These are phyloP conservation scores for Piaya cayana DNA, from an alignment of 2,113 vertebrate species.

Conservation along the genomic window DNA sequence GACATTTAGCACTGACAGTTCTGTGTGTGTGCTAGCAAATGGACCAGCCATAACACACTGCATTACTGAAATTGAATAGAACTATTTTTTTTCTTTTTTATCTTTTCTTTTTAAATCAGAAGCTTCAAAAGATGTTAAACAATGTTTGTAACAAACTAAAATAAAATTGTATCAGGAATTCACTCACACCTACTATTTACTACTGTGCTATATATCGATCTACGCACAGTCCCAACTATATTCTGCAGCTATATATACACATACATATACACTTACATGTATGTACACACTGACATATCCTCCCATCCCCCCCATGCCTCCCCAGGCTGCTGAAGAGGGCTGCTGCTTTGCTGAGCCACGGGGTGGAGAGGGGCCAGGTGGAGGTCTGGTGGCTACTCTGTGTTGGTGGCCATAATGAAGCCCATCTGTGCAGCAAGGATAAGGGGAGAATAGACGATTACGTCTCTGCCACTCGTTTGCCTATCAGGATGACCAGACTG, in stretches of 20 bases:
- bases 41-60: not conserved
- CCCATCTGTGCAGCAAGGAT: too few relatives aligned
- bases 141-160: not conserved
- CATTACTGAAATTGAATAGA: not conserved
- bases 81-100: not conserved
- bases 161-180: not conserved
- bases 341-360: too few relatives aligned
- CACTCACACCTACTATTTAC: not conserved
- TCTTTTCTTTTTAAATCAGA: not conserved
- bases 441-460: too few relatives aligned
- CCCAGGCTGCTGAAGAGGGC: too few relatives aligned
- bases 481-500: too few relatives aligned
- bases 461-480: too few relatives aligned
- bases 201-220: not conserved
- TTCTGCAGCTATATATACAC: not conserved
- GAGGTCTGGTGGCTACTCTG: too few relatives aligned
- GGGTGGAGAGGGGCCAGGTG: too few relatives aligned
- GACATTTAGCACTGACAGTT: not conserved
- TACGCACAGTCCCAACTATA: not conserved
- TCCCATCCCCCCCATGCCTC: too few relatives aligned
- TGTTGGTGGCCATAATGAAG: too few relatives aligned
- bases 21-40: not conserved
- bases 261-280: not conserved
- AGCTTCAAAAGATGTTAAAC: not conserved
- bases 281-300: too few relatives aligned